These are phyloP conservation scores for Drosophila paracracens DNA, from an alignment of 2,888 invertebrate genomes.

Conservation along the genomic window DNA sequence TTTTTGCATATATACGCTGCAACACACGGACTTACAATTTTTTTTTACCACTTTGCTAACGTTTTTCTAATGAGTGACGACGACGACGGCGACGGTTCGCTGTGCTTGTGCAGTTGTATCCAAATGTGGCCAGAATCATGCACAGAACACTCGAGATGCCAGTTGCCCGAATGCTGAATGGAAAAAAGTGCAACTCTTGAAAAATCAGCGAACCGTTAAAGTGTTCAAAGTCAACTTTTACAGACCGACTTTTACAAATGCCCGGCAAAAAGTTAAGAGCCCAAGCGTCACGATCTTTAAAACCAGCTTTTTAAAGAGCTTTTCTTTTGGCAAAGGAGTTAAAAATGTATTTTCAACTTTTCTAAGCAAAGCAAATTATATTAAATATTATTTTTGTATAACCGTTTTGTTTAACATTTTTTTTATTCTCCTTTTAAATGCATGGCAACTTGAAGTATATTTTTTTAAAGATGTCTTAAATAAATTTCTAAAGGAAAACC, in stretches of 20 bases:
- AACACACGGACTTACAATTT: conserved; percentile 73
- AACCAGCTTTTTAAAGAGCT: conserved; percentile 4
- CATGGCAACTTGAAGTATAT: fast-evolving
- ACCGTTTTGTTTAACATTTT: not conserved
- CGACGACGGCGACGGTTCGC: conserved; percentile 27
- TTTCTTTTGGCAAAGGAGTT: not conserved
- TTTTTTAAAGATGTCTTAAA: not conserved
- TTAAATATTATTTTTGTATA: not conserved
- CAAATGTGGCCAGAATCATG: conserved; percentile 66
- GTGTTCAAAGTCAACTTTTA: conserved; percentile 83
- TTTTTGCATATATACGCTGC: conserved; percentile 31
- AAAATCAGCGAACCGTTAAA: conserved; percentile 83
- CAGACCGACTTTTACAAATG: conserved; percentile 34
- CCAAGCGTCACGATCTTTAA: conserved; percentile 16
- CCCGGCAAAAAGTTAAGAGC: conserved; percentile 23
- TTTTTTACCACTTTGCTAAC: conserved; percentile 71
- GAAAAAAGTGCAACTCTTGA: conserved; percentile 63
- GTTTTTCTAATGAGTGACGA: conserved; percentile 79
- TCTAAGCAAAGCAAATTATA: fast-evolving
- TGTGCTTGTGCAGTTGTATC: conserved; percentile 37
- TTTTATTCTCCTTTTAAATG: not conserved
- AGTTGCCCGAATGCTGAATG: conserved; percentile 11
- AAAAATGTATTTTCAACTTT: not conserved
- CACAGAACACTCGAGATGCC: conserved; percentile 14
- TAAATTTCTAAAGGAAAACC: not conserved